Percentiles rank a stretch among this genome's conserved stretches.
Conservation (phyloP, 2,888 invertebrate species). For the Nasonovia ribisnigri region DNA sequence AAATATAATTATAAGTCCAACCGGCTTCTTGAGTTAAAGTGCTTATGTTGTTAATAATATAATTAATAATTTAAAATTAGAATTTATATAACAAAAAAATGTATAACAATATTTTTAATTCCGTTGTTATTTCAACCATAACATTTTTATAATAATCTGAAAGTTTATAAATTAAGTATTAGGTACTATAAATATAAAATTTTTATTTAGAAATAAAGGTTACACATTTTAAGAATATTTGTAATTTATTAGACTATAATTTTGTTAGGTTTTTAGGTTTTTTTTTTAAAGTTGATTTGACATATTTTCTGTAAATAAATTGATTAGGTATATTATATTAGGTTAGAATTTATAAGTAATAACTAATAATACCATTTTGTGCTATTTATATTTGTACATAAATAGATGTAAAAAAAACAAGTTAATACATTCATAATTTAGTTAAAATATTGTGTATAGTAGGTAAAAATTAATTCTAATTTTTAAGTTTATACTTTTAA, state of each 20-base stretch:
- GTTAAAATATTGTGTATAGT: neutral
- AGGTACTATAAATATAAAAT: neutral
- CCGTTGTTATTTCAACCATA: neutral
- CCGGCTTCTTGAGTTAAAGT: neutral
- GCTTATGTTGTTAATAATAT: neutral
- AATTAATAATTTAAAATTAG: neutral
- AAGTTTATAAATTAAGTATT: neutral
- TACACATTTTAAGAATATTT: neutral
- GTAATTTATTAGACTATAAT: too few species aligned
- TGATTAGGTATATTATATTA: neutral
- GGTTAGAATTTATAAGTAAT: neutral
- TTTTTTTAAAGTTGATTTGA: neutral
- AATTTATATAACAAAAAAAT: neutral
- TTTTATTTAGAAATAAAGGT: neutral
- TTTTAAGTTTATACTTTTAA: neutral
- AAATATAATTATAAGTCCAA: neutral
- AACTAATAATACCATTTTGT: neutral
- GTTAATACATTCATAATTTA: neutral
- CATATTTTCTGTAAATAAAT: neutral
- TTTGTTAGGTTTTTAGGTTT: neutral
- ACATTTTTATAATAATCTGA: neutral
- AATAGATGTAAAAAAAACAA: neutral
- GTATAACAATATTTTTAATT: neutral
- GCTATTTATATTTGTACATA: neutral
- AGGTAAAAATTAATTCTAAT: neutral